Base-by-base conservation (phyloP, 2,113 vertebrate genomes). In the Eublepharis macularius region DNA sequence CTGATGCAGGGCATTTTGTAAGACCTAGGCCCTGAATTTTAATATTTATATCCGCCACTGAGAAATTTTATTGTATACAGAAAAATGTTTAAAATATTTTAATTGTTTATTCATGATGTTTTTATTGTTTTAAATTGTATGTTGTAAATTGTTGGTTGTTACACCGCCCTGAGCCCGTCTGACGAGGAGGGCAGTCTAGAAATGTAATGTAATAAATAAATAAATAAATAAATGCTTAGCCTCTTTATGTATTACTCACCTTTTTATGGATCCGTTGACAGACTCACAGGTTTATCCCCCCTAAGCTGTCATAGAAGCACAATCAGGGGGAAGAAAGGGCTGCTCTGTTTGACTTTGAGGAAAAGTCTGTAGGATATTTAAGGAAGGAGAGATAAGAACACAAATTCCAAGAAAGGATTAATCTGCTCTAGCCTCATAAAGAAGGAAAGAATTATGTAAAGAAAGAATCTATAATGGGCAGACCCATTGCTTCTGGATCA, bases 241-340 rank as follows among this genome's bases (percentile, higher is more conserved):
- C 36, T 83, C 93, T 87, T 78, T 83, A 89, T 69, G 89, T 73
- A 89, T 81, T 63, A 91, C 84, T 90, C 32, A 83, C 86, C 65
- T 24, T 92, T 26, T 34, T 85, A 49, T 49, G 34, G 10, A n/a
- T 85, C 89, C 87, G 75, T 60, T 83, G 54, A 77, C 78, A n/a
- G 69, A 79, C 1, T 89, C 72, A 86, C 9, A 1, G 4, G 73
- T 89, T 86, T 60, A 65, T 32, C 41, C 32, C 76, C 77, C 34
- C 80, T 39, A 69, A 14, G 9, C 0, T 80, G 26, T 73, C 6
- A 57, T 49, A 84, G 24, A 76, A 83, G 24, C 4, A 49, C 87
- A 51, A 66, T 68, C 80, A 70, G 1, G 60, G 84, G 65, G 73
- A 60, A 49, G 4, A 57, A 83, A 86, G 6, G 26, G 36, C 4